phyloP scores from a whole-genome alignment of 2,888 invertebrate species.

The Polietes domitor region DNA sequence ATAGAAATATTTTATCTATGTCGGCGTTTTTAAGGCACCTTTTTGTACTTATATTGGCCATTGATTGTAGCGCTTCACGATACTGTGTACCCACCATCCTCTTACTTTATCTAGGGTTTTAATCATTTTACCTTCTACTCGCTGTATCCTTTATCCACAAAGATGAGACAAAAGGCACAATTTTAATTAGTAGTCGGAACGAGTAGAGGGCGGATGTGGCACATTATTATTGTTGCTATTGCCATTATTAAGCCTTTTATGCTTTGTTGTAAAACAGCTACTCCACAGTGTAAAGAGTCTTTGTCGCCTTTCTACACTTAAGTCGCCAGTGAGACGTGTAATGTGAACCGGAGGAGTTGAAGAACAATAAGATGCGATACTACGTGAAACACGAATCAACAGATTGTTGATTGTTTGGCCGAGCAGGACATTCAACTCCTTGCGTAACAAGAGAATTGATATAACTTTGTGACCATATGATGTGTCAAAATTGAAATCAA shows the following conservation, averaged over 20 bases:
- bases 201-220: constrained; percentile 60
- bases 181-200: constrained; percentile 65
- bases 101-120: neutral
- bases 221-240: constrained; percentile 51
- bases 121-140: too few species aligned
- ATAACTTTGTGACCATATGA: neutral
- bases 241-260: constrained; percentile 61
- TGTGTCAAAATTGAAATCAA: neutral
- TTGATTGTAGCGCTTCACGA: too few species aligned
- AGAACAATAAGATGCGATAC: too few species aligned
- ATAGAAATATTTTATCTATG: neutral
- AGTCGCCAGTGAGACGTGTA: constrained; percentile 2
- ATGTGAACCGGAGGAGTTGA: neutral
- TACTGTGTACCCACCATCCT: neutral
- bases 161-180: constrained; percentile 53
- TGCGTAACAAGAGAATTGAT: neutral
- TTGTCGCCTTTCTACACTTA: neutral
- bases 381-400: neutral
- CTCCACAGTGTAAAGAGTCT: neutral
- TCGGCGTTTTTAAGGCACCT: too few species aligned
- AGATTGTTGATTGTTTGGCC: neutral
- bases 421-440: neutral
- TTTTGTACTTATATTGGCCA: too few species aligned
- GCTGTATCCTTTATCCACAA: neutral
- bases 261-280: constrained; percentile 4